Base-by-base conservation (phyloP, 1,140 invertebrate genomes). In the Drosophila lacteicornis region DNA sequence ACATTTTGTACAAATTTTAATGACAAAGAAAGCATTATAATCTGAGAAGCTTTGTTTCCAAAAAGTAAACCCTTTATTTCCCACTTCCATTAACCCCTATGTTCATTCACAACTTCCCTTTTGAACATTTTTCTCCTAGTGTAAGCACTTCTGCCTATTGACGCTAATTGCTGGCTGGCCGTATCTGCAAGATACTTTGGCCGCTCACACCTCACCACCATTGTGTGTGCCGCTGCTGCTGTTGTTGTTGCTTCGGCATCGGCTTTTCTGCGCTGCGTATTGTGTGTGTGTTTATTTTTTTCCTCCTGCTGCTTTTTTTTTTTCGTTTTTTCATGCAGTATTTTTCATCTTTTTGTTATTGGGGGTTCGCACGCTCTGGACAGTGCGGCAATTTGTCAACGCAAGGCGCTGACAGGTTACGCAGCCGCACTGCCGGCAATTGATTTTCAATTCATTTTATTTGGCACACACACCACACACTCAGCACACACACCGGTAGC, bases 141-240 rank as follows among this genome's bases (percentile, higher is more conserved):
- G 46, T 68, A 51, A 61, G 74, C 58, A 75, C 45, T 80, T 78
- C 74, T 59, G 79, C 60, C 75, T 59, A 71, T 58, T 55, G 67
- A 60, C 80, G 84, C 84, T 87, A 87, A 87, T 87, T 87, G 84
- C 84, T 71, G 80, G 80, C 84, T 66, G 77, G 68, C 80, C 80
- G 77, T 88, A 88, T 83, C 84, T 88, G 61, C 43, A 27, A 79
- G 69, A 87, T 87, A 82, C 82, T 55, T 58, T 46, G 45, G 38
- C 17, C 65, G 57, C 67, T 56, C 66, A 56, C 65, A 70, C 68
- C 66, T 71, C 67, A 25, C 38, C 61, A 13, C 57, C 40, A 69
- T 63, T 68, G 53, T 56, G 53, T 40, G 30, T 55, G 46, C 49
- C 38, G 30, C 36, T 43, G 55, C 65, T 17, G 33, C 3, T 63